These are phyloP conservation scores for Oryzias sinensis DNA, from an alignment of 2,797 vertebrate genomes.

Conservation along the genomic window DNA sequence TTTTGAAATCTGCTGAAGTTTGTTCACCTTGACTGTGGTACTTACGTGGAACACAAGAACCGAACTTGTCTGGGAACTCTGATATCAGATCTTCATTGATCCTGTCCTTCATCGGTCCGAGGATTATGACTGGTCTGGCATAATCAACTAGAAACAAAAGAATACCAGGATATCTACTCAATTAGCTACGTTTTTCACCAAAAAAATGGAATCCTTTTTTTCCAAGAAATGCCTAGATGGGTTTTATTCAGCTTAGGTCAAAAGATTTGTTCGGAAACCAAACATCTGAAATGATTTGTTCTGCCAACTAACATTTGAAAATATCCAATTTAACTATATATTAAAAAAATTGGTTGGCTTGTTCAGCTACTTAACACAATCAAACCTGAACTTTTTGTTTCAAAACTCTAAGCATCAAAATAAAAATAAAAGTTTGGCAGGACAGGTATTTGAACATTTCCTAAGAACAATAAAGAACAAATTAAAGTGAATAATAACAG, in stretches of 20 bases:
- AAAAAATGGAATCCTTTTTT: not conserved
- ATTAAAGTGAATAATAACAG: too few relatives aligned
- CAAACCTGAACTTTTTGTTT: too few relatives aligned
- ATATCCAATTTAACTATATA: too few relatives aligned
- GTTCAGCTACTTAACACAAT: too few relatives aligned
- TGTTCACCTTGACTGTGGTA: conserved; percentile 35
- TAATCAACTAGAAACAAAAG: conserved; percentile 83
- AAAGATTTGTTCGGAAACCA: not conserved
- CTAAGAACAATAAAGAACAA: too few relatives aligned
- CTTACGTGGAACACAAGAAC: conserved; percentile 98
- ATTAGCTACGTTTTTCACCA: not conserved
- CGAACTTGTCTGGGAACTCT: conserved; percentile 97
- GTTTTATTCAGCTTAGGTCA: not conserved
- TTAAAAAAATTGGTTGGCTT: too few relatives aligned
- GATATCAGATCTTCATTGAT: conserved; percentile 98
- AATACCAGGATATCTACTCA: not conserved
- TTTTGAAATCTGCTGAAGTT: not conserved
- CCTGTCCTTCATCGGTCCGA: conserved; percentile 97
- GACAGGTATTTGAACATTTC: too few relatives aligned
- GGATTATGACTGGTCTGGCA: conserved; percentile 93
- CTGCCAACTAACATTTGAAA: too few relatives aligned
- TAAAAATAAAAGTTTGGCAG: too few relatives aligned
- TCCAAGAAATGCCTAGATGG: not conserved
- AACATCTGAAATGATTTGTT: not conserved
- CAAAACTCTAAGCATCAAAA: too few relatives aligned